phyloP scores from a whole-genome alignment of 2,888 invertebrate species.

The Caenorhabditis wallacei region DNA sequence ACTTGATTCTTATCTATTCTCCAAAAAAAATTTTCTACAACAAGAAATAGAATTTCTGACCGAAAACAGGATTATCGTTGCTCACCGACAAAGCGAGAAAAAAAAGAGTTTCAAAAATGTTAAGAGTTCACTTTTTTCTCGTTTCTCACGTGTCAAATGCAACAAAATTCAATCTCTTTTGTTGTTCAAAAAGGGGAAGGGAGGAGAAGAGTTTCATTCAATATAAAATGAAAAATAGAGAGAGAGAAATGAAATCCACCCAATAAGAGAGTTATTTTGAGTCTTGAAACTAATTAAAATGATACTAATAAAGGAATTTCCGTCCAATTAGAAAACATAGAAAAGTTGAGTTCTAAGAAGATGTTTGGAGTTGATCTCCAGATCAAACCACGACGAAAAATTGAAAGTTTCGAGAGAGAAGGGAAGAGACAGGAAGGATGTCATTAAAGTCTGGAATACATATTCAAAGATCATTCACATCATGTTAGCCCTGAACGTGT shows the following conservation, averaged over 20 bases:
- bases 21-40: too few species aligned
- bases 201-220: constrained; percentile 1
- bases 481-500: background rate
- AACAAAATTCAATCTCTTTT: constrained; percentile 9
- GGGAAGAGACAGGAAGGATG: constrained; percentile 51
- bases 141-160: constrained; percentile 36
- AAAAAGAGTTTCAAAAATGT: constrained; percentile 13
- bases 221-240: background rate
- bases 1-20: constrained; percentile 1
- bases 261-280: background rate
- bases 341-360: background rate
- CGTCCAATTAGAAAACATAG: background rate
- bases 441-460: constrained; percentile 22
- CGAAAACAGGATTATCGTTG: background rate
- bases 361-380: constrained; percentile 26
- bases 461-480: constrained; percentile 46
- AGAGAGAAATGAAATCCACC: background rate
- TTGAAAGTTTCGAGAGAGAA: constrained; percentile 17
- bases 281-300: background rate
- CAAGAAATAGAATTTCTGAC: background rate
- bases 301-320: background rate
- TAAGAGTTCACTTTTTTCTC: constrained; percentile 38
- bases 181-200: background rate
- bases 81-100: background rate
- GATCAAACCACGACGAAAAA: background rate